A percentile compares a stretch with the other conserved stretches of the same genome.
phyloP scores from a whole-genome alignment of 2,888 invertebrate species.

The Epistrophe grossulariae region DNA sequence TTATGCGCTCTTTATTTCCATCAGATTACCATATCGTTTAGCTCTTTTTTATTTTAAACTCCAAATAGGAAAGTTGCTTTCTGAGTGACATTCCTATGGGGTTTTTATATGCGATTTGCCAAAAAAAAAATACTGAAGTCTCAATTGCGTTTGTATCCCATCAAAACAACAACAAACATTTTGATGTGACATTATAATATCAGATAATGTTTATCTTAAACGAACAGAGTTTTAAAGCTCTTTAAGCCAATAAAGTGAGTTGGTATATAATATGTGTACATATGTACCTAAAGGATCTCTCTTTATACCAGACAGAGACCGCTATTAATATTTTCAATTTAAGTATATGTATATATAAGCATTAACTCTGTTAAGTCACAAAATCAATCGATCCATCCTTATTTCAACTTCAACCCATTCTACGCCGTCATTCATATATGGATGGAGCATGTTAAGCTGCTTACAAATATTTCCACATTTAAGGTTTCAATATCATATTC shows the following conservation, averaged over 20 bases:
- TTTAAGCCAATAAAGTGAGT: background rate
- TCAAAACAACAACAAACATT: too few species aligned
- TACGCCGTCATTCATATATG: too few species aligned
- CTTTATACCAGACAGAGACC: background rate
- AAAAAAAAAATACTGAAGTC: background rate
- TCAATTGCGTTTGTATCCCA: too few species aligned
- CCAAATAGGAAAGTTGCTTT: too few species aligned
- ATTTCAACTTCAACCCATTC: constrained; percentile 22
- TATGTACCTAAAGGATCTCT: background rate
- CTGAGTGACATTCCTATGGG: too few species aligned
- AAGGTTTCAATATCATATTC: constrained; percentile 51
- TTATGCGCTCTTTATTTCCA: too few species aligned
- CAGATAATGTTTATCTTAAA: background rate
- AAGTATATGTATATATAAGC: background rate
- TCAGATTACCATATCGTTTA: too few species aligned
- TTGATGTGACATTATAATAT: too few species aligned
- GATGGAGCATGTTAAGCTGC: constrained; percentile 4
- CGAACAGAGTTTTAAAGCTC: background rate
- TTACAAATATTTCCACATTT: constrained; percentile 47
- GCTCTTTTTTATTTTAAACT: too few species aligned
- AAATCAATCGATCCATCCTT: constrained; percentile 20
- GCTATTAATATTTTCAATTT: constrained; percentile 17
- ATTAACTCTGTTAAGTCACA: constrained; percentile 20
- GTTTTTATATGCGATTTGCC: background rate
- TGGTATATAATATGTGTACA: too few species aligned